phyloP scores from a whole-genome alignment of 1,140 invertebrate genomes.

The Drosophila pseudoobscura region DNA sequence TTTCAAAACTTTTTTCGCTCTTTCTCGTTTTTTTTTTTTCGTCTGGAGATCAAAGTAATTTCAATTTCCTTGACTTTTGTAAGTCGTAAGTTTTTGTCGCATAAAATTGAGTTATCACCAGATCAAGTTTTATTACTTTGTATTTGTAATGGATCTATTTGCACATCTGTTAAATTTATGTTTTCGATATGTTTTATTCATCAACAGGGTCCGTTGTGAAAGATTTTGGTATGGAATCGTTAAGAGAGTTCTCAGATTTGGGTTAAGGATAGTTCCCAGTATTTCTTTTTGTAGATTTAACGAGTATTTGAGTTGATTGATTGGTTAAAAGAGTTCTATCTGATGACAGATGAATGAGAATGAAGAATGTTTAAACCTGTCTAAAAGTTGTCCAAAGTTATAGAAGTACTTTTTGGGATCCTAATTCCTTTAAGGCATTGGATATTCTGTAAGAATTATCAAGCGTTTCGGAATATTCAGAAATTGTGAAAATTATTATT shows the following conservation, averaged over 20 bases:
- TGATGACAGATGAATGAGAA: too few species aligned
- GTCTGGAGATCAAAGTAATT: conserved; percentile 9
- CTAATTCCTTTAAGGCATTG: too few species aligned
- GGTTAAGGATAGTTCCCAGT: conserved; percentile 31
- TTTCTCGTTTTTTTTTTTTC: too few species aligned
- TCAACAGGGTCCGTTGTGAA: conserved; percentile 1
- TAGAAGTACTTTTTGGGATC: too few species aligned
- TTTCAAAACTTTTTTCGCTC: neutral
- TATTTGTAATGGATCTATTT: conserved; percentile 18
- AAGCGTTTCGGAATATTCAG: too few species aligned
- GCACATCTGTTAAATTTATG: conserved; percentile 10
- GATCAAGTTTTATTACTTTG: conserved; percentile 14
- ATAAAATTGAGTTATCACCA: conserved; percentile 27
- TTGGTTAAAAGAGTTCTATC: too few species aligned
- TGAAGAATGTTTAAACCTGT: too few species aligned
- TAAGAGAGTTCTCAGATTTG: conserved; percentile 17
- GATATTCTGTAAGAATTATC: too few species aligned
- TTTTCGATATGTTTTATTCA: conserved; percentile 12
- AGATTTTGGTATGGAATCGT: neutral
- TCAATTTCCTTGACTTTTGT: conserved; percentile 12
- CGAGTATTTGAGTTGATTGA: too few species aligned
- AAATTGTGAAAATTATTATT: too few species aligned
- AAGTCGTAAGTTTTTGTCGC: conserved; percentile 17
- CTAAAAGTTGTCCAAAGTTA: too few species aligned
- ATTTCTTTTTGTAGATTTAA: neutral